Base-by-base conservation (phyloP, 2,113 vertebrate genomes). In the Thamnaconus septentrionalis region DNA sequence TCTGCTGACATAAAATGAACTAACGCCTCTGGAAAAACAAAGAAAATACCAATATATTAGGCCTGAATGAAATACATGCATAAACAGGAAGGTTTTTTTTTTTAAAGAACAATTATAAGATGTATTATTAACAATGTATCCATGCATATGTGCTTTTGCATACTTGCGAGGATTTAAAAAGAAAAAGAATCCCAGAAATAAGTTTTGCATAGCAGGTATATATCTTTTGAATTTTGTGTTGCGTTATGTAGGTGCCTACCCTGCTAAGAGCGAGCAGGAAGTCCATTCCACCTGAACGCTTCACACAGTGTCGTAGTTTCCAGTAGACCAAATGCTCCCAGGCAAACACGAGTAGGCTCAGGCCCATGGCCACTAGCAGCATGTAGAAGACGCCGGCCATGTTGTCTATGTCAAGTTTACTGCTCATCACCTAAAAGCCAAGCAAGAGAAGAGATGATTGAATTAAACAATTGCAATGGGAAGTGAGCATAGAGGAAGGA, bases 381-480 rank as follows among this genome's bases (percentile, higher is more conserved):
- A 96, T 96, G 86, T 96, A 96, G 85, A 96, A 96, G 10, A 96
- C 94, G 0, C 94, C 94, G 0, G 94, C 94, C 94, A 96, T 96
- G 90, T 96, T 96, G 91, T 96, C 94, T 8, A 96, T 95, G 82
- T 96, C 94, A 83, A 96, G 88, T 73, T 96, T 96, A 76, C 94
- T 95, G 87, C 94, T 95, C 94, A 96, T 96, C 71, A 96, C 94
- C 88, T 96, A 91, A 9, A 87, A 67, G 56, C 47, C 44, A 45
- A 31, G 48, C 39, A 57, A 31, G n/a, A 51, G 40, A 11, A 53
- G 46, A 6, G 12, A 6, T 3, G 18, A 4, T 31, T 10, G 1
- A 42, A 4, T 8, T 5, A 7, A 3, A 11, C 10, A 2, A 4
- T 9, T 1, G 5, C 53, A 41, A 49, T 58, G 40, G 8, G 53